Base-by-base conservation (phyloP, 2,797 vertebrate species). In the Leptodactylus fallax region DNA sequence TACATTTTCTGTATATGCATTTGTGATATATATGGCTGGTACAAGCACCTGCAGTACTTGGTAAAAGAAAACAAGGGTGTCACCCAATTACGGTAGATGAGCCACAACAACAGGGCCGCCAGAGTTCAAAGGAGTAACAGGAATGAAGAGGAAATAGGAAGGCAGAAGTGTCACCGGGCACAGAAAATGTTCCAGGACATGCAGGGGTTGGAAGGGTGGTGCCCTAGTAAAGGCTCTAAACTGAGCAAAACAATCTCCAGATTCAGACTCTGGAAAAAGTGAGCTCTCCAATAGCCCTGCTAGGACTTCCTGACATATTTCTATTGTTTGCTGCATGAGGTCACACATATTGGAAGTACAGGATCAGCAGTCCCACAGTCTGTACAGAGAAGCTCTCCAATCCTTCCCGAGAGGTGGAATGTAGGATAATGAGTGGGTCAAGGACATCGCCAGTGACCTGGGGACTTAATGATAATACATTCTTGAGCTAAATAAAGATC, bases 331-430 rank as follows among this genome's bases (percentile, higher is more conserved):
- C 0, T 0, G 45, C 49, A 84, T 81, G 93, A 94, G 61, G 92
- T 92, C 90, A 65, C 74, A 82, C 49, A 76, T 85, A 58, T 90
- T 90, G 88, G 91, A 90, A 92, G 89, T 12, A 10, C 47, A 60
- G 82, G 74, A 61, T 83, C 53, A 67, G 58, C 36, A 61, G 3
- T 55, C 7, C 69, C 7, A 45, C 81, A 55, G 61, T 55, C 25
- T n/a, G 21, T 0, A 60, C 63, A 23, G 25, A 56, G 47, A 85
- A 47, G 78, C 83, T 80, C 61, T 55, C 45, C 86, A 63, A 78
- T 82, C 65, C 79, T 84, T 27, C 55, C 79, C 55, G 53, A 69
- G 72, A 76, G 55, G 58, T 47, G 71, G 83, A 45, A 83, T 82
- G 79, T 11, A 17, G 79, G 45, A 88, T 84, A 84, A 27, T 23